A percentile compares a stretch with the other conserved stretches of the same genome.
These are phyloP conservation scores for Notothenia rossii DNA, from an alignment of 2,113 vertebrate genomes.

Conservation along the genomic window DNA sequence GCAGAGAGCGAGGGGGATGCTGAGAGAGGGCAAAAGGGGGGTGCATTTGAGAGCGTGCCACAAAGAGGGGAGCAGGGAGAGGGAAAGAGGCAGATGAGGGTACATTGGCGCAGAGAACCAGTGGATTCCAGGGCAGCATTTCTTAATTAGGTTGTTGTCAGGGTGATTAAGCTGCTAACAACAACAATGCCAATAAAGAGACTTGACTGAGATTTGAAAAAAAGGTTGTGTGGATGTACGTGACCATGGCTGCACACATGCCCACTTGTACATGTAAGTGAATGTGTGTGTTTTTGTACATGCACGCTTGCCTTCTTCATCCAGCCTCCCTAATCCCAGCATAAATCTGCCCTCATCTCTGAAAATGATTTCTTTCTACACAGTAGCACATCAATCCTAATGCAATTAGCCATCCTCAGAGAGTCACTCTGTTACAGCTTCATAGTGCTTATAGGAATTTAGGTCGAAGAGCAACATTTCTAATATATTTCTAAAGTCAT, in stretches of 20 bases:
- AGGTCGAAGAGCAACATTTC: neutral
- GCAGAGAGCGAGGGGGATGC: constrained; percentile 10
- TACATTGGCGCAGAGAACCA: constrained; percentile 51
- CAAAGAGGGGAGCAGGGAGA: constrained; percentile 24
- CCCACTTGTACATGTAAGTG: neutral
- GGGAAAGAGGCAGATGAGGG: constrained; percentile 31
- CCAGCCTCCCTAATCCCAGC: constrained; percentile 20
- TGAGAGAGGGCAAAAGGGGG: constrained; percentile 18
- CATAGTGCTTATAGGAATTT: neutral
- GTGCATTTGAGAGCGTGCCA: constrained; percentile 29
- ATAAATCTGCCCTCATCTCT: constrained; percentile 16
- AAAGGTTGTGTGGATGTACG: constrained; percentile 11
- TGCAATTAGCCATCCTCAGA: neutral
- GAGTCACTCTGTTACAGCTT: neutral
- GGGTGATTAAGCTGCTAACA: constrained; percentile 69
- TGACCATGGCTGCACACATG: neutral
- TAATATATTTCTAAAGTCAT: neutral
- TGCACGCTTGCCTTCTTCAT: constrained; percentile 24
- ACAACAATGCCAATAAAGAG: constrained; percentile 47
- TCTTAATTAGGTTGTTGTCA: constrained; percentile 80
- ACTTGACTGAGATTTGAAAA: constrained; percentile 14
- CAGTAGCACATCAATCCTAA: neutral
- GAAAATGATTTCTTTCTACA: constrained; percentile 2
- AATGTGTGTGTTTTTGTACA: constrained; percentile 8
- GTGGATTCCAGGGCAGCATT: constrained; percentile 66